Percentiles rank a stretch among this genome's conserved stretches.
These are phyloP conservation scores for Heliconius melpomene DNA, from an alignment of 1,140 invertebrate species.

Conservation along the genomic window DNA sequence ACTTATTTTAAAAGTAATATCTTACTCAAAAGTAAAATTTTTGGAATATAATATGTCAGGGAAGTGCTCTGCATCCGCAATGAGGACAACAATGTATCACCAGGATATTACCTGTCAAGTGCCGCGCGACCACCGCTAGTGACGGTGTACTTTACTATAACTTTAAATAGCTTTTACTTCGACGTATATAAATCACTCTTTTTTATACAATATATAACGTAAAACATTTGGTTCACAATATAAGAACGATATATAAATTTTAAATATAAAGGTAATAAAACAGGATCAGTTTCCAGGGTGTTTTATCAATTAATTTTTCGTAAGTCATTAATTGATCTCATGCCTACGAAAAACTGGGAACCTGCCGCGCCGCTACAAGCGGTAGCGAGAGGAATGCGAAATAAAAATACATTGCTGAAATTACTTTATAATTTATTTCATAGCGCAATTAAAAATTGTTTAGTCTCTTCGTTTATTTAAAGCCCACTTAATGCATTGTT, in stretches of 20 bases:
- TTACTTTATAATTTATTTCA: constrained; percentile 35
- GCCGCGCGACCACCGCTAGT: no score
- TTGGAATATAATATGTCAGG: constrained; percentile 18
- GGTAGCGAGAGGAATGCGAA: constrained; percentile 21
- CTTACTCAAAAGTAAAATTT: neutral
- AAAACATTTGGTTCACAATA: no score
- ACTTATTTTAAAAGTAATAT: no score
- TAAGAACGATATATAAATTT: no score
- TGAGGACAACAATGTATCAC: constrained; percentile 74
- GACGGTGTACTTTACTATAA: no score
- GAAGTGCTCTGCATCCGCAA: constrained; percentile 61
- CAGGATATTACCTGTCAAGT: constrained; percentile 72
- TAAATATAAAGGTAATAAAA: no score
- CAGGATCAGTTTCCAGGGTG: neutral
- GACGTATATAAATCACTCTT: no score
- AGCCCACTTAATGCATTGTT: neutral
- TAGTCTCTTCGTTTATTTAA: constrained; percentile 9
- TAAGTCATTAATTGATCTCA: constrained; percentile 34
- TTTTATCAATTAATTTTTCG: constrained; percentile 39
- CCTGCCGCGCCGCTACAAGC: constrained; percentile 19
- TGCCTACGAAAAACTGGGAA: constrained; percentile 18
- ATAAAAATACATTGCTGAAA: constrained; percentile 28
- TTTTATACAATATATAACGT: no score
- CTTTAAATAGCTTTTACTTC: no score
- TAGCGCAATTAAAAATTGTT: constrained; percentile 22